These are phyloP conservation scores for Lithobius niger DNA, from an alignment of 1,140 invertebrate species.

Conservation along the genomic window DNA sequence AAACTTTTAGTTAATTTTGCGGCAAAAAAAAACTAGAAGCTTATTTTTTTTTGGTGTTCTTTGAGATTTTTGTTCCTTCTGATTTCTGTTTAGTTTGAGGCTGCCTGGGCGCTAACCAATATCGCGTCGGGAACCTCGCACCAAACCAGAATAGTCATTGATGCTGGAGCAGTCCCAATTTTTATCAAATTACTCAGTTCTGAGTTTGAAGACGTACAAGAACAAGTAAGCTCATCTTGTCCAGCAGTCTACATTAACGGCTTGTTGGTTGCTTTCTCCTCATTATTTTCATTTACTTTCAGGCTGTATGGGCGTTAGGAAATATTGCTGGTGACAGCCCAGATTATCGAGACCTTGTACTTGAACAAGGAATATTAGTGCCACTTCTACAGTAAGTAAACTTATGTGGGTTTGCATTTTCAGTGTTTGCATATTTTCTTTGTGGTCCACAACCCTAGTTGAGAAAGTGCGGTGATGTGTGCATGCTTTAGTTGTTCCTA, in stretches of 20 bases:
- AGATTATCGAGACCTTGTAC: constrained; percentile 77
- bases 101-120: constrained; percentile 95
- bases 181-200: constrained; percentile 71
- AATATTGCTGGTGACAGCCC: constrained; percentile 95
- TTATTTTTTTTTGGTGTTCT: too few relatives aligned
- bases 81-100: constrained; percentile 67
- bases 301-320: constrained; percentile 91
- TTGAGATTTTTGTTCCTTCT: not conserved
- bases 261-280: constrained; percentile 5
- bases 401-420: constrained; percentile 6
- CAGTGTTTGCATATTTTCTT: too few relatives aligned
- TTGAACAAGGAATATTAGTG: constrained; percentile 66
- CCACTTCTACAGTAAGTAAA: constrained; percentile 82
- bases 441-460: too few relatives aligned
- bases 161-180: constrained; percentile 82
- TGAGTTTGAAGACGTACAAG: constrained; percentile 84
- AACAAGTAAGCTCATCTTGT: constrained; percentile 34
- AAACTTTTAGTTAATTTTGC: too few relatives aligned
- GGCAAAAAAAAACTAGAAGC: too few relatives aligned
- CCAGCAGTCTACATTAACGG: constrained; percentile 13
- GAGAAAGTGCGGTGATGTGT: too few relatives aligned
- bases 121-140: constrained; percentile 92
- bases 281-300: too few relatives aligned
- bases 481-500: too few relatives aligned
- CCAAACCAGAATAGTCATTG: constrained; percentile 85